Base-by-base conservation (phyloP, 2,888 invertebrate species). In the Stenoptilia bipunctidactyla region DNA sequence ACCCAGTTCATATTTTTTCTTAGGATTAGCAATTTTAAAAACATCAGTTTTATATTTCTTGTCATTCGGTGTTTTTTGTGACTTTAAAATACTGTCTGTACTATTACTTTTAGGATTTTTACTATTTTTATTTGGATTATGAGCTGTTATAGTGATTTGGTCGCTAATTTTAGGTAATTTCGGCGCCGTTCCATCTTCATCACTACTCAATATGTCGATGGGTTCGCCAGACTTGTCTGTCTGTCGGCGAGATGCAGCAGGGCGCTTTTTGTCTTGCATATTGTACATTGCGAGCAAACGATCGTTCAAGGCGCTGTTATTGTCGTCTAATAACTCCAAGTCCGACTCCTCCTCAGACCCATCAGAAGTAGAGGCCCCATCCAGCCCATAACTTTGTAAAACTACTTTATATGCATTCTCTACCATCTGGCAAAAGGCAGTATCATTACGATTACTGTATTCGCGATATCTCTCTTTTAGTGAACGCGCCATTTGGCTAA, bases 401-500 rank as follows among this genome's bases (percentile, higher is more conserved):
- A 93, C 89, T 44, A 90, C 88, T 52, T 90, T 88, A 62, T 92
- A 92, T 0, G 92, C 92, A 72, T 65, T 87, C 59, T 90, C 90
- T n/a, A 94, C 93, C 63, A 90, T 80, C 42, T 87, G 86, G 59
- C 90, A 87, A 66, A 96, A 94, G n/a, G 91, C 91, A 41, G 85
- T 88, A 45, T 90, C 87, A 74, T 94, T 94, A 58, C 92, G 90
- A 56, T 90, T 89, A 42, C 87, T 87, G 77, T 96, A 96, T 58
- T 96, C 95, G 40, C 89, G 79, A 56, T 82, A 80, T 53, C 88
- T 88, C 55, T 86, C 87, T 76, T 92, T 92, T 39, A 95, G 85
- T 53, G 89, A 87, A 65, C 91, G 91, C 53, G 93, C 92, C 92
- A 95, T 93, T 60, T 90, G 88, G 61, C 90, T 89, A 42, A 94